Evolutionary conservation across 2,113 vertebrate genomes (phyloP).

Genomic region (Gnathonemus echidnorhynchus): DNA sequence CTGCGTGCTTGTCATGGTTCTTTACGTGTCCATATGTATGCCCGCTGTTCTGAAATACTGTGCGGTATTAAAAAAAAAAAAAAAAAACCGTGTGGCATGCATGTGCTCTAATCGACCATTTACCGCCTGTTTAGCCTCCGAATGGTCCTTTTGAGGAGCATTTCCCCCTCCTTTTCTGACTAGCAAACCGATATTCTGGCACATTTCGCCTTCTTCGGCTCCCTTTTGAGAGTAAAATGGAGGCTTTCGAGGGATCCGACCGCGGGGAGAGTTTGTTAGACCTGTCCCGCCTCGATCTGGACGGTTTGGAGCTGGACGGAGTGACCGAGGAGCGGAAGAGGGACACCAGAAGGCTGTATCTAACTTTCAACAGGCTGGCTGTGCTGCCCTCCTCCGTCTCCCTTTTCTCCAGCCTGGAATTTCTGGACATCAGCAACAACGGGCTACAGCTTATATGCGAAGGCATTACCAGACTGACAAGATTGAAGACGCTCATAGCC

Average conservation of each 20-base stretch:
- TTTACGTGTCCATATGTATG: background rate
- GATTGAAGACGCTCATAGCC: constrained; percentile 78
- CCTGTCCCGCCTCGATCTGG: constrained; percentile 62
- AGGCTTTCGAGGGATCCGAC: constrained; percentile 45
- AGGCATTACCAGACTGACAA: constrained; percentile 64
- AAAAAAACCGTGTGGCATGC: background rate
- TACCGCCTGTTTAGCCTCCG: background rate
- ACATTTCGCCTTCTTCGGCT: background rate
- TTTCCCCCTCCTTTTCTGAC: background rate
- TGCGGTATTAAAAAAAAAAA: background rate
- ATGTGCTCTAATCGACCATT: background rate
- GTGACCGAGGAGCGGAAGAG: constrained; percentile 58
- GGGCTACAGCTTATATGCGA: constrained; percentile 68
- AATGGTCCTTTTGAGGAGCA: background rate
- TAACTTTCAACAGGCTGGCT: constrained; percentile 69
- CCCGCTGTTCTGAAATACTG: background rate
- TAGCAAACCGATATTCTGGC: background rate
- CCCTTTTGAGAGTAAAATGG: constrained; percentile 47
- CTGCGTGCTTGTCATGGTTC: background rate
- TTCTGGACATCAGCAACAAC: constrained; percentile 87
- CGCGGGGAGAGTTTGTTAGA: constrained; percentile 59
- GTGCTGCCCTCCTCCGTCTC: constrained; percentile 63
- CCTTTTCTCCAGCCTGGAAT: constrained; percentile 71
- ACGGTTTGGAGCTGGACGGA: constrained; percentile 47
- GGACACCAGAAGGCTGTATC: constrained; percentile 66